Base-by-base conservation (phyloP, 2,888 invertebrate genomes). In the Poecilus cupreus region DNA sequence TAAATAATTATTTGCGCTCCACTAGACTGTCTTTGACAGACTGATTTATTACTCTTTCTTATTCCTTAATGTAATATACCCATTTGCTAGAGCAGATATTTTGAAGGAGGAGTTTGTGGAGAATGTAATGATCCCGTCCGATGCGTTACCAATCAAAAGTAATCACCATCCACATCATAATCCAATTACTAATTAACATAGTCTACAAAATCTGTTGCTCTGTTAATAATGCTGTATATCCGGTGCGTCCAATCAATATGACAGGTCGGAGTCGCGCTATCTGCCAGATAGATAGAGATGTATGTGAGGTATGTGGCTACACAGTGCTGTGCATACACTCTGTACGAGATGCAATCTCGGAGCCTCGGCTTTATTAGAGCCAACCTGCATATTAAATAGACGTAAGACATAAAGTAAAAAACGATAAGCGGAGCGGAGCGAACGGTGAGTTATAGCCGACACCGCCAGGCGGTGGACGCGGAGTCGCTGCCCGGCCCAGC, bases 321-420 rank as follows among this genome's bases (percentile, higher is more conserved):
- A 60, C 60, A n/a, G 24, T 60, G 10, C 11, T 43, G 3, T 43
- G 1, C 43, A 43, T 0, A 11, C 43, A 2, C 13, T 3, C 10
- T 5, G 8, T 16, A 18, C 43, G 46, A 43, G 72, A 72, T 72
- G 10, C 18, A 26, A 72, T 72, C 72, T 43, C 60, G 60, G 22
- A 26, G 26, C 26, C 54, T 26, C 60, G 60, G 43, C 72, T 72
- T 46, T 72, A 72, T 72, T 72, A 72, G 72, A 72, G 10, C n/a
- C 72, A 72, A 72, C 43, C 72, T 72, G 72, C 76, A 57, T 77
- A 77, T 77, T 77, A 77, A 77, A 57, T 57, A 46, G 60, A 57
- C 26, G 76, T 77, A 77, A 77, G 57, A 77, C 57, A 77, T 77
- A 39, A 43, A 46, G 39, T 39, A 77, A 54, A 74, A 74, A 74